These are phyloP conservation scores for Bombyx huttoni DNA, from an alignment of 2,888 invertebrate genomes.

Conservation along the genomic window DNA sequence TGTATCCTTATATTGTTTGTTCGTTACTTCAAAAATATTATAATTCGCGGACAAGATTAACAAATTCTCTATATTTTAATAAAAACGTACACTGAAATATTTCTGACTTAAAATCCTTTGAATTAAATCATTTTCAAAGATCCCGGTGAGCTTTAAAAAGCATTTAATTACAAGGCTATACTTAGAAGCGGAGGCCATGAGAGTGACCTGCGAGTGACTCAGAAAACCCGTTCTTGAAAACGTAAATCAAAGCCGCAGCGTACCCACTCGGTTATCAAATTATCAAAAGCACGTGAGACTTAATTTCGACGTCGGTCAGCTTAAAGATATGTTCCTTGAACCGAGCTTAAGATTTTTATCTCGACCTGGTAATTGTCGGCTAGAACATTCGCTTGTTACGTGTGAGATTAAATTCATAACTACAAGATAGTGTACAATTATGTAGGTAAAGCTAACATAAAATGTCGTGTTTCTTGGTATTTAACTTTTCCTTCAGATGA, in stretches of 20 bases:
- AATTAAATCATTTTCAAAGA: slow-evolving; percentile 12
- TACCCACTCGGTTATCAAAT: slow-evolving; percentile 66
- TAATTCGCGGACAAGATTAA: neutral
- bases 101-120: neutral
- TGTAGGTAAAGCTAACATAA: slow-evolving; percentile 6
- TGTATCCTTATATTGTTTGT: neutral
- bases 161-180: slow-evolving; percentile 23
- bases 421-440: slow-evolving; percentile 25
- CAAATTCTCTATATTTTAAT: neutral
- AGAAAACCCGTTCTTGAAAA: slow-evolving; percentile 37
- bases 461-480: slow-evolving; percentile 5
- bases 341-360: slow-evolving; percentile 50
- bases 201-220: slow-evolving; percentile 40
- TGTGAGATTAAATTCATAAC: slow-evolving; percentile 24
- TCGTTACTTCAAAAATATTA: neutral
- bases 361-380: slow-evolving; percentile 46
- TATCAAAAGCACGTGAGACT: slow-evolving; percentile 67
- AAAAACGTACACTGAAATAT: neutral
- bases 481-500: slow-evolving; percentile 4
- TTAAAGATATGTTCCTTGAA: slow-evolving; percentile 64
- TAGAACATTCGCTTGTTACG: slow-evolving; percentile 50
- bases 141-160: slow-evolving; percentile 13
- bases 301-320: slow-evolving; percentile 63
- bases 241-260: slow-evolving; percentile 56
- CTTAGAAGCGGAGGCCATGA: slow-evolving; percentile 45